These are phyloP conservation scores for Papilio helenus DNA, from an alignment of 1,140 invertebrate species.

Conservation along the genomic window DNA sequence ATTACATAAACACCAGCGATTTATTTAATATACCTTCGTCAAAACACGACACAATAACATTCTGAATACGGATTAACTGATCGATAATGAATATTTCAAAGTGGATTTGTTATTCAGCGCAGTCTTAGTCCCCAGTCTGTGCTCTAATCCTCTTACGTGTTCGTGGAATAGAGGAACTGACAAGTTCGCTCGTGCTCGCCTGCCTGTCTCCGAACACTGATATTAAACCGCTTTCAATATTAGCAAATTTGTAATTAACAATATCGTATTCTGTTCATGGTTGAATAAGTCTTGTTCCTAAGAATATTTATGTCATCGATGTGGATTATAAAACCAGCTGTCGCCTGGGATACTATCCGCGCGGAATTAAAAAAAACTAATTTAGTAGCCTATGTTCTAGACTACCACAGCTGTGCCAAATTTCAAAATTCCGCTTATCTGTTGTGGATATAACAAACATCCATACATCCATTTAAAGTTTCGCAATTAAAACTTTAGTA, in stretches of 20 bases:
- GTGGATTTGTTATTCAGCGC: constrained; percentile 25
- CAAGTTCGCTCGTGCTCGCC: constrained; percentile 1
- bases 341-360: too few relatives aligned
- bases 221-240: constrained; percentile 13
- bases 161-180: constrained; percentile 16
- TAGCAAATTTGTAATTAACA: too few relatives aligned
- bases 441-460: too few relatives aligned
- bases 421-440: too few relatives aligned
- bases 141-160: constrained; percentile 16
- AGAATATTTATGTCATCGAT: too few relatives aligned
- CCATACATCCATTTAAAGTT: too few relatives aligned
- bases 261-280: background rate
- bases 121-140: constrained; percentile 17
- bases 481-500: too few relatives aligned
- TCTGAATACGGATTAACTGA: background rate
- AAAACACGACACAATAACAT: background rate
- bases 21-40: constrained; percentile 7
- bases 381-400: too few relatives aligned
- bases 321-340: too few relatives aligned
- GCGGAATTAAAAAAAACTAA: too few relatives aligned
- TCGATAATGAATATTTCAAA: constrained; percentile 19
- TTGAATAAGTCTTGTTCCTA: background rate
- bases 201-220: constrained; percentile 7
- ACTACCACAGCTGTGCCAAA: too few relatives aligned
- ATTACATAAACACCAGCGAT: background rate